Evolutionary conservation across 2,888 invertebrate species (phyloP), one percentile per base, ranked within the genome.

Genomic region (Cataglyphis altisquamis): DNA sequence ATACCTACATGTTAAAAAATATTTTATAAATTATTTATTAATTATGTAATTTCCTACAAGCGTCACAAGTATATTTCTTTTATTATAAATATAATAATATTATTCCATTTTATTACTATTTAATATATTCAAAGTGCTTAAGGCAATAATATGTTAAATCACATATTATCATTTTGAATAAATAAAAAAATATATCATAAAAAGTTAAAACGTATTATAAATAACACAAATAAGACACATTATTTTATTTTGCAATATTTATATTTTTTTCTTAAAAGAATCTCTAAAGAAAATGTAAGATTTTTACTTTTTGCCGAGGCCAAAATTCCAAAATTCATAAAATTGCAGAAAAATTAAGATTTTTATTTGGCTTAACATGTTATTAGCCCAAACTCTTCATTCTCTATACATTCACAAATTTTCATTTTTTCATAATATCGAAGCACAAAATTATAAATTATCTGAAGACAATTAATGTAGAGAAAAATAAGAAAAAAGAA

Each of bases 51-150:
- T 41, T 57, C 55, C 55, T 77, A 67, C 55, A 68, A 68, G 67
- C 55, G 77, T 77, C 77, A 77, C 57, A 77, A 77, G 10, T 67
- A 77, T 77, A 77, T 77, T 39, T 39, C n/a, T 12, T 29, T 67
- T 57, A 15, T 57, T 67, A 77, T 77, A 77, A 77, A 77, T 77
- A 52, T 52, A 77, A 77, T 52, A n/a, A 67, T 77, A 15, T 45
- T 39, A 15, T 32, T 39, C 25, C 18, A 41, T 29, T 45, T 4
- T 39, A 29, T n/a, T 64, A 21, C 9, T 39, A 39, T n/a, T 39
- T n/a, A 32, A 68, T 15, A 57, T 29, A 63, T 5, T 3, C 8
- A 25, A 39, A 77, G 29, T 10, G 29, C 55, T 41, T n/a, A 55
- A 77, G 77, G 29, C 41, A 68, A 77, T 41, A 77, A 77, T 32